A percentile compares a stretch with the other conserved stretches of the same genome.
Evolutionary conservation across 2,113 vertebrate species (phyloP).

Genomic region (Sylvia atricapilla): DNA sequence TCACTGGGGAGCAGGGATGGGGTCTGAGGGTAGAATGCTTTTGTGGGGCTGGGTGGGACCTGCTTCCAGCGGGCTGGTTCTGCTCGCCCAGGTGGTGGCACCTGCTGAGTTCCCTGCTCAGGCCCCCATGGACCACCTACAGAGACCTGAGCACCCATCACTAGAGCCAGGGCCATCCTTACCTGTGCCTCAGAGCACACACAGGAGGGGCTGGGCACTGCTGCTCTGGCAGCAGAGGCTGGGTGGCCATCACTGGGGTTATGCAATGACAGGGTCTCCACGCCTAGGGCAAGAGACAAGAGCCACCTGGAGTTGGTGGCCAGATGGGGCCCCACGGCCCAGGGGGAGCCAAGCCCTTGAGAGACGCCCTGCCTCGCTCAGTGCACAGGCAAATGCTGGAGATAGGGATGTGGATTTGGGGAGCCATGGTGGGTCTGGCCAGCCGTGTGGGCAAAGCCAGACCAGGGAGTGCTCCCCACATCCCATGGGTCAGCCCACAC

Average conservation of each 20-base stretch:
- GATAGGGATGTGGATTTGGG: background rate
- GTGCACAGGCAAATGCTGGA: background rate
- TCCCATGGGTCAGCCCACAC: background rate
- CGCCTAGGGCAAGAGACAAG: fast-evolving
- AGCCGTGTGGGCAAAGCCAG: background rate
- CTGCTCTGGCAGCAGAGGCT: background rate
- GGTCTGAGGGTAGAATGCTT: background rate
- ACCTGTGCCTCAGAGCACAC: fast-evolving
- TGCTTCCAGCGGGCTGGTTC: background rate
- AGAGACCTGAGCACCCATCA: background rate
- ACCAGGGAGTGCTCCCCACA: background rate
- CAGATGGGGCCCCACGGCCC: fast-evolving
- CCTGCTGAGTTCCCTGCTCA: background rate
- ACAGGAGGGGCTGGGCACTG: background rate
- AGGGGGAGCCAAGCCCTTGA: background rate
- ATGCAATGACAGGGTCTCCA: background rate
- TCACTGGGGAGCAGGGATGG: background rate
- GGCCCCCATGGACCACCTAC: background rate
- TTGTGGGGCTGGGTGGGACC: background rate
- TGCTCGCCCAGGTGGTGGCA: background rate
- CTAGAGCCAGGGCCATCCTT: background rate
- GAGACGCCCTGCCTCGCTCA: fast-evolving
- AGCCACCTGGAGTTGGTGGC: background rate
- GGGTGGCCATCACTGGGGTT: background rate
- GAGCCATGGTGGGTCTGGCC: background rate